Base-by-base conservation (phyloP, 2,888 invertebrate species). In the Horisme vitalbata region DNA sequence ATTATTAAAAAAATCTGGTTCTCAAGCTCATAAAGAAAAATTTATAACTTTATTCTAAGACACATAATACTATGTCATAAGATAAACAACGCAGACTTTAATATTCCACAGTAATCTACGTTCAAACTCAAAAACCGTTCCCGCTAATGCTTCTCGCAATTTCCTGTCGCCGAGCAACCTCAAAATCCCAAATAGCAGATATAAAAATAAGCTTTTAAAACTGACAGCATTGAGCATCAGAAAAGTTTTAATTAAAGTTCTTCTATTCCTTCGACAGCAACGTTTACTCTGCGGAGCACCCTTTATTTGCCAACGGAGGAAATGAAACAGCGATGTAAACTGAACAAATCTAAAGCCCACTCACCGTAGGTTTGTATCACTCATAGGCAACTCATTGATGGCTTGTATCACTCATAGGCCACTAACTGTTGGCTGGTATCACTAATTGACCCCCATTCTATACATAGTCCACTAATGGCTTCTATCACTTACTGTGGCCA, bases 231-330 rank as follows among this genome's bases (percentile, higher is more conserved):
- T 34, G 28, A 11, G 14, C 21, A 20, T 34, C 37, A 43, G 36
- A 47, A 43, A 39, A 46, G 39, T 18, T 57, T 57, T 56, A 58
- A 58, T 58, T 54, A 56, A 49, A 53, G 28, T 47, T 45, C 35
- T 43, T 39, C 44, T 12, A 38, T 35, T 41, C 26, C 26, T 37
- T 47, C 34, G 47, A 50, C 41, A 31, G 36, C 24, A 32, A 48
- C 34, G 52, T 52, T 55, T 49, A 48, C 43, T 45, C 28, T 23
- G 20, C 13, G 30, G 26, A 28, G 21, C 34, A 11, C 56, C 47
- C 45, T 55, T 45, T 58, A 50, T 56, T 56, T 54, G 53, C 49
- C 12, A 11, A 38, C 10, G 27, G 37, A 56, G 56, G 56, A 58
- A 56, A 58, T 58, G 53, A 58, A 58, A 55, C 49, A 48, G 31